phyloP scores from a whole-genome alignment of 2,797 vertebrate species.

The Falco concolor region DNA sequence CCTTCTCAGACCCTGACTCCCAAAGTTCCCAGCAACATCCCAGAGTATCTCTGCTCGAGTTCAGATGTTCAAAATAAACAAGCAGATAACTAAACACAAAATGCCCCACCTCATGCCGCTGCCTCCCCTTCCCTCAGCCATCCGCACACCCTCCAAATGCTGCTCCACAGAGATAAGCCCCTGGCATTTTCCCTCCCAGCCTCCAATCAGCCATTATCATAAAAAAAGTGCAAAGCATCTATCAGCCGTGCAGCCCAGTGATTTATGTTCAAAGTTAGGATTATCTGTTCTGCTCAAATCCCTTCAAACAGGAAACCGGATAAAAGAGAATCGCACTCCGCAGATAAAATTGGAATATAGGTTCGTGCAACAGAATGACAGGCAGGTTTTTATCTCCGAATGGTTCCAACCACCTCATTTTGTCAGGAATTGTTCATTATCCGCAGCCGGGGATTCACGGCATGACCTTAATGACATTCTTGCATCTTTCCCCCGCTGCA shows the following conservation, averaged over 20 bases:
- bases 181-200: slow-evolving; percentile 83
- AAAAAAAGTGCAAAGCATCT: slow-evolving; percentile 87
- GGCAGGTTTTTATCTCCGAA: slow-evolving; percentile 66
- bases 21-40: neutral
- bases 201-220: slow-evolving; percentile 88
- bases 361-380: slow-evolving; percentile 66
- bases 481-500: neutral
- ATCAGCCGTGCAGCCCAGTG: slow-evolving; percentile 78
- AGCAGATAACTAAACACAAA: neutral
- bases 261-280: slow-evolving; percentile 96
- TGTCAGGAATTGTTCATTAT: slow-evolving; percentile 66
- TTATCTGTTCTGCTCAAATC: slow-evolving; percentile 92
- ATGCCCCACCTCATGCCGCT: accelerated
- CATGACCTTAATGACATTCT: neutral
- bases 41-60: neutral
- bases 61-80: slow-evolving; percentile 9
- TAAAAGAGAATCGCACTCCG: slow-evolving; percentile 78
- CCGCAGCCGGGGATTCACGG: neutral
- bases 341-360: slow-evolving; percentile 81
- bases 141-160: slow-evolving; percentile 64
- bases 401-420: slow-evolving; percentile 64
- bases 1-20: neutral
- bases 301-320: slow-evolving; percentile 89
- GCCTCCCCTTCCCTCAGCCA: neutral
- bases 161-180: slow-evolving; percentile 91